Evolutionary conservation across 92 coral and sea anemone species (phyloP), one percentile per base, ranked within the genome.

Genomic region (Metridium senile): DNA sequence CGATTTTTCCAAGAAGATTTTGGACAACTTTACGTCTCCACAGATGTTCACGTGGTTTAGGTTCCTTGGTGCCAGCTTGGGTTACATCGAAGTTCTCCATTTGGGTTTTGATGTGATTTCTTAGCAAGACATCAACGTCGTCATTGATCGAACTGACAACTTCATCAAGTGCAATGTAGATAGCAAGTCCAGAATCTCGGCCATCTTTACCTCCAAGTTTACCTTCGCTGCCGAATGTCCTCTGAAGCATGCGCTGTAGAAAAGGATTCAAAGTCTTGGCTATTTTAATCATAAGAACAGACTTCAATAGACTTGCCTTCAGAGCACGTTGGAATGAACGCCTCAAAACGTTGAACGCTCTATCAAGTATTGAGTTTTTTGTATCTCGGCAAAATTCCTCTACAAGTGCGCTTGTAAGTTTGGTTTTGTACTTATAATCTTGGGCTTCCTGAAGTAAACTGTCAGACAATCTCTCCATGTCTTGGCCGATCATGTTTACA

Each of bases 11-110:
- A 57, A 76, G 66, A 26, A 86, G 35, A 29, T 63, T 27, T 27
- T 81, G 82, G 20, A 76, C 75, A 30, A 81, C 78, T 33, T 72
- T 72, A 52, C 81, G 72, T 51, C 90, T 79, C 84, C 84, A 79
- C 19, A 23, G 47, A 9, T 33, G 56, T 20, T 81, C 79, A 8
- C 33, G 8, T 47, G 78, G 79, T 28, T 70, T 71, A 57, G 73
- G 76, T 58, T 13, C 13, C 13, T n/a, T 10, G 62, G 51, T 54
- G 35, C 61, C 56, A 62, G 63, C 75, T 52, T 80, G 33, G 53
- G 61, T 54, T 29, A 84, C 26, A 69, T 66, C 73, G 63, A 79
- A 67, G 19, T 77, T 79, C 3, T 72, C 61, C 10, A 87, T 71
- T 19, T 83, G 88, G 62, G 3, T 31, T 3, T 84, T 66, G 64